Evolutionary conservation across 2,888 invertebrate genomes (phyloP).

Genomic region (Dromius quadrimaculatus): DNA sequence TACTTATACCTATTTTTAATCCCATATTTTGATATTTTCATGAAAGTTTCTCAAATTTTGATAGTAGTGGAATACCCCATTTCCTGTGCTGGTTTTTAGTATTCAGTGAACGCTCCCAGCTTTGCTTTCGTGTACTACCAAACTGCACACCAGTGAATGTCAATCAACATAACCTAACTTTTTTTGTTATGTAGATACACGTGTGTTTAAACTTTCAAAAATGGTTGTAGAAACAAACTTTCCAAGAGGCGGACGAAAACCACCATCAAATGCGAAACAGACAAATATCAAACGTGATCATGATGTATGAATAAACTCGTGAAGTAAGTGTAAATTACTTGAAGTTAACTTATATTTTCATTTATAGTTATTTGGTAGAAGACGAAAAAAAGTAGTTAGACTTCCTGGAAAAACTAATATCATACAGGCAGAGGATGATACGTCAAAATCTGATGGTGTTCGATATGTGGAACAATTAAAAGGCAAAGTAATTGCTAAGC

Average conservation of each 20-base stretch:
- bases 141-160: neutral
- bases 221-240: conserved; percentile 46
- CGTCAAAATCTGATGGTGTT: neutral
- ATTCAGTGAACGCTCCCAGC: too few relatives aligned
- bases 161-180: conserved; percentile 1
- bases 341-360: neutral
- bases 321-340: neutral
- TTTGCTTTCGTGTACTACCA: too few relatives aligned
- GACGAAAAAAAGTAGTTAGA: conserved; percentile 65
- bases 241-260: conserved; percentile 47
- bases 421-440: conserved; percentile 58
- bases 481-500: conserved; percentile 59
- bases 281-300: conserved; percentile 15
- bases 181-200: conserved; percentile 21
- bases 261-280: conserved; percentile 9
- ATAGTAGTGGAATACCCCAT: too few relatives aligned
- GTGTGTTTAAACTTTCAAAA: conserved; percentile 22
- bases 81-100: too few relatives aligned
- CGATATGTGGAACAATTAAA: conserved; percentile 58
- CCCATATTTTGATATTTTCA: too few relatives aligned
- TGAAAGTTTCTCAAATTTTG: too few relatives aligned
- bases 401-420: conserved; percentile 57
- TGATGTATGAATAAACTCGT: conserved; percentile 37
- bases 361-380: conserved; percentile 41
- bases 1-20: too few relatives aligned